Evolutionary conservation across 2,113 vertebrate species (phyloP).

Genomic region (Misgurnus mizolepis): DNA sequence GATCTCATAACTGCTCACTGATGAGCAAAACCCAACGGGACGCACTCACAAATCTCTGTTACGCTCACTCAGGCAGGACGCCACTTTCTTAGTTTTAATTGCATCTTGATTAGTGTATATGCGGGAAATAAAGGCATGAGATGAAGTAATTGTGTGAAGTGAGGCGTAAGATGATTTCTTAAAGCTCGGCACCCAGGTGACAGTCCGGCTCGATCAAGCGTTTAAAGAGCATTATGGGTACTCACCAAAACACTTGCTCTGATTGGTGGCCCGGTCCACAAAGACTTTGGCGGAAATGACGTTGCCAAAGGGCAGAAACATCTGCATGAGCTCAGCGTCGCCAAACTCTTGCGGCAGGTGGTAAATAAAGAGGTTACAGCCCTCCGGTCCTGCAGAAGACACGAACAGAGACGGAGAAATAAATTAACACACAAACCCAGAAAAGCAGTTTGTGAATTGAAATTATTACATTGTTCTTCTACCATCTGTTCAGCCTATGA

Average conservation of each 20-base stretch:
- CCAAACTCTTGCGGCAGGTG: constrained; percentile 99
- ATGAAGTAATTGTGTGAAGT: constrained; percentile 61
- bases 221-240: constrained; percentile 44
- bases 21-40: constrained; percentile 46
- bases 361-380: constrained; percentile 99
- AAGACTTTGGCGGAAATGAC: constrained; percentile 99
- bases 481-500: neutral
- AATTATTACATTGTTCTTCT: neutral
- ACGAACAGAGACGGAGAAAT: constrained; percentile 1
- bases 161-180: constrained; percentile 56
- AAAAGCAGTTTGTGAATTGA: neutral
- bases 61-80: constrained; percentile 61
- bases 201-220: neutral
- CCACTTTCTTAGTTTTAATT: constrained; percentile 67
- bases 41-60: constrained; percentile 33
- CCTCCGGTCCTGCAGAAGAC: constrained; percentile 87
- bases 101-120: constrained; percentile 67
- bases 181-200: constrained; percentile 45
- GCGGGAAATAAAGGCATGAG: constrained; percentile 62
- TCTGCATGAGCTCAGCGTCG: constrained; percentile 96
- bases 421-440: neutral
- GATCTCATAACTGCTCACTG: constrained; percentile 46
- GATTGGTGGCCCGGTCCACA: constrained; percentile 98
- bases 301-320: constrained; percentile 97
- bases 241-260: constrained; percentile 99